A percentile compares a stretch with the other conserved stretches of the same genome.
phyloP scores from a whole-genome alignment of 1,140 invertebrate species.

The Globodera ellingtonae region DNA sequence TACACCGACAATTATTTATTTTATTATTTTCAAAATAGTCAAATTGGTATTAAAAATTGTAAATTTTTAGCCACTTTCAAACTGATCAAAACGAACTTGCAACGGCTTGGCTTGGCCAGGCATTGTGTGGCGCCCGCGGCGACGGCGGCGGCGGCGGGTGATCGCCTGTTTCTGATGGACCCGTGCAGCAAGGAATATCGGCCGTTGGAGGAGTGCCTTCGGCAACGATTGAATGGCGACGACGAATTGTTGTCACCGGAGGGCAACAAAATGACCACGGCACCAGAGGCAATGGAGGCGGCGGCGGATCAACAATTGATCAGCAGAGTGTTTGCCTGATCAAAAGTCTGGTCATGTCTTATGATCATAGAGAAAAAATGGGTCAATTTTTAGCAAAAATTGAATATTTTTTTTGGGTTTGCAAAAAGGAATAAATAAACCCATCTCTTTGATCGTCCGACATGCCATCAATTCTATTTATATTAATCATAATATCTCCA shows the following conservation, averaged over 20 bases:
- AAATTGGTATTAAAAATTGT: conserved; percentile 20
- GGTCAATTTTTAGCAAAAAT: too few species aligned
- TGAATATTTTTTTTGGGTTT: too few species aligned
- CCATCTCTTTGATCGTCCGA: too few species aligned
- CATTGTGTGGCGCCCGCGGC: not conserved
- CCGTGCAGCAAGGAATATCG: conserved; percentile 1
- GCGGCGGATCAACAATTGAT: not conserved
- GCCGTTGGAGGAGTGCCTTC: conserved; percentile 8
- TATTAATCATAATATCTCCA: too few species aligned
- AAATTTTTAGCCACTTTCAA: conserved; percentile 61
- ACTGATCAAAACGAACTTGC: conserved; percentile 62
- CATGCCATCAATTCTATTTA: too few species aligned
- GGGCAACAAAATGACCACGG: not conserved
- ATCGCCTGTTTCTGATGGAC: conserved; percentile 9
- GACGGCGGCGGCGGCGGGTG: not conserved
- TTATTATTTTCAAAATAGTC: conserved; percentile 14
- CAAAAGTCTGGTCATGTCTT: too few species aligned
- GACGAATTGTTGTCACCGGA: not conserved
- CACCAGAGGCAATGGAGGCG: not conserved
- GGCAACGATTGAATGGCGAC: conserved; percentile 1
- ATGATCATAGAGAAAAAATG: too few species aligned
- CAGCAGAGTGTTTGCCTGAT: not conserved
- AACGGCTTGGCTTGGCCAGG: conserved; percentile 42
- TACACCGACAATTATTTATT: conserved; percentile 18
- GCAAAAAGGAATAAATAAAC: too few species aligned